phyloP scores from a whole-genome alignment of 2,113 vertebrate species.

The Pantherophis guttatus region DNA sequence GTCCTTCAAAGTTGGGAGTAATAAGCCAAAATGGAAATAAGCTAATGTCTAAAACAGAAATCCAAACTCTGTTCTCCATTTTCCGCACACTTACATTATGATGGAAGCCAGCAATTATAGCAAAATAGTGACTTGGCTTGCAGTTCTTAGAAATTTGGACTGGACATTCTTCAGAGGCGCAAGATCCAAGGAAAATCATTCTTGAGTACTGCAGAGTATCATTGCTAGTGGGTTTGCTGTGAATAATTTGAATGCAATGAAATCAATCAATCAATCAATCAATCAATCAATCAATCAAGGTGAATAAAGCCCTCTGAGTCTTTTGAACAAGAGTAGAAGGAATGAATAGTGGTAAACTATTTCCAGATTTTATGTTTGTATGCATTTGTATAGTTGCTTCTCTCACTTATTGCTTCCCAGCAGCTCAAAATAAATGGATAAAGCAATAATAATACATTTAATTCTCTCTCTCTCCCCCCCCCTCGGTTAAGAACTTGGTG shows the following conservation, averaged over 20 bases:
- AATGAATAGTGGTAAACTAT: not conserved
- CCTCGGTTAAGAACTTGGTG: not conserved
- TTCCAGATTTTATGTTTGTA: not conserved
- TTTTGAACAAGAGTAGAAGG: not conserved
- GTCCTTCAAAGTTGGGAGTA: not conserved
- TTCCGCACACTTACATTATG: not conserved
- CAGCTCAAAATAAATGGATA: no score
- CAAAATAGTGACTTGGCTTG: not conserved
- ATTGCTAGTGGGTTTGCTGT: not conserved
- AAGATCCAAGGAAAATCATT: not conserved
- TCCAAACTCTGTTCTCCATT: not conserved
- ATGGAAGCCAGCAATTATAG: not conserved
- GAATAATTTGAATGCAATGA: not conserved
- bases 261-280: not conserved
- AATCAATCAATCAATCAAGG: not conserved
- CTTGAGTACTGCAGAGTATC: not conserved
- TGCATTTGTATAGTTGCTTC: not conserved
- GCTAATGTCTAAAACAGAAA: not conserved
- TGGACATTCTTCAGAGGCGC: not conserved
- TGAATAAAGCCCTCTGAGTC: not conserved
- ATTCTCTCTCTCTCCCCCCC: no score
- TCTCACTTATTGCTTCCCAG: no score
- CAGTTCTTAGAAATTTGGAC: not conserved
- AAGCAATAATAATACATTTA: no score
- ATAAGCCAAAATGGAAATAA: not conserved